Conservation (phyloP, 2,113 vertebrate species). For the Lonchura striata region DNA sequence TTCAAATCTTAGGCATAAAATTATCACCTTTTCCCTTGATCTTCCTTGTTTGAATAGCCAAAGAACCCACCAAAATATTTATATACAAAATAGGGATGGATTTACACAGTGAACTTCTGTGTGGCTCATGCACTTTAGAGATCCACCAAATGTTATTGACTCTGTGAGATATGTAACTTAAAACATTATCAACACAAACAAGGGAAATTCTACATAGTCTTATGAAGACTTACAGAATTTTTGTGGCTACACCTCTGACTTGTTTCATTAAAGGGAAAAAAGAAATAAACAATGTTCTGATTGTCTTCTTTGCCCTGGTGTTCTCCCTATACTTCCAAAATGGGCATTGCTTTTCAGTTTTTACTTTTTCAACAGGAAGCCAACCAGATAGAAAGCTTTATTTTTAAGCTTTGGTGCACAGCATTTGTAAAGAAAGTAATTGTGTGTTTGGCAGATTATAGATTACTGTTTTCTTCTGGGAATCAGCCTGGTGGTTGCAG, state of each 20-base stretch:
- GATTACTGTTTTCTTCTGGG: neutral
- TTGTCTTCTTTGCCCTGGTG: neutral
- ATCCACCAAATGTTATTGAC: neutral
- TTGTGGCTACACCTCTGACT: neutral
- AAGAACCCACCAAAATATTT: neutral
- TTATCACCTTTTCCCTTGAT: neutral
- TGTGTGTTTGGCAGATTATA: neutral
- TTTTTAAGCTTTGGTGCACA: neutral
- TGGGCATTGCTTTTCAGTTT: neutral
- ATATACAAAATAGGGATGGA: neutral
- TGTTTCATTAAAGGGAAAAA: neutral
- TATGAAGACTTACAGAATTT: neutral
- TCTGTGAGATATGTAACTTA: neutral
- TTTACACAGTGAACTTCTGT: neutral
- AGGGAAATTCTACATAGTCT: neutral
- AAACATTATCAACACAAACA: neutral
- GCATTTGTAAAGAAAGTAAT: neutral
- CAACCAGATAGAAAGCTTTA: neutral
- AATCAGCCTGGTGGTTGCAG: neutral
- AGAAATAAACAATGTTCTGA: neutral
- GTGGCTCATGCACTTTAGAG: neutral
- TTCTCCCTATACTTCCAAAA: neutral
- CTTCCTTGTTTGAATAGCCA: neutral
- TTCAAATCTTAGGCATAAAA: neutral
- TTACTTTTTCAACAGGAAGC: neutral